Conservation (phyloP, 2,113 vertebrate genomes). For the Desmodus rotundus region DNA sequence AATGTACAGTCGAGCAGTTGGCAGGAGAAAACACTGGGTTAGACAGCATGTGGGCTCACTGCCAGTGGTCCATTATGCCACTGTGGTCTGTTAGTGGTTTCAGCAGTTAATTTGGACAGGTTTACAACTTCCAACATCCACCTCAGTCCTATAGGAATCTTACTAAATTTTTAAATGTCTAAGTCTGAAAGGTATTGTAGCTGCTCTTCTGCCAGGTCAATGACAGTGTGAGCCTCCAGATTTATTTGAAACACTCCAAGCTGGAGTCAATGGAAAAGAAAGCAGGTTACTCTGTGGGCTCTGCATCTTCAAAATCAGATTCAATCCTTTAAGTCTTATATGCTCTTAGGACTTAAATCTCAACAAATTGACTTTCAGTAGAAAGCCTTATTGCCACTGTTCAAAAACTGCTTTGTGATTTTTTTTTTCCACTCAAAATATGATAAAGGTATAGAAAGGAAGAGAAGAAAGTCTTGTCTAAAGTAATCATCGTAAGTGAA, state of each 20-base stretch:
- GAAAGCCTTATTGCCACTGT: background rate
- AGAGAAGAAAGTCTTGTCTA: background rate
- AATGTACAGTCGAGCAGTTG: background rate
- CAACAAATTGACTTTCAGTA: background rate
- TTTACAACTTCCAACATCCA: background rate
- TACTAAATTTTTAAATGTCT: background rate
- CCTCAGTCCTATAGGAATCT: background rate
- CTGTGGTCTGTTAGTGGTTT: background rate
- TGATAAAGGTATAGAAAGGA: background rate
- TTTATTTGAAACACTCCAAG: background rate
- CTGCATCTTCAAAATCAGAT: constrained; percentile 16
- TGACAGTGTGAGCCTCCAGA: background rate
- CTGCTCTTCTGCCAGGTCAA: background rate
- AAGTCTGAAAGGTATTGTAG: background rate
- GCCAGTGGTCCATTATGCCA: background rate
- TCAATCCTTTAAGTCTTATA: background rate
- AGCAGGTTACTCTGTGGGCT: background rate
- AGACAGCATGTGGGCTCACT: background rate
- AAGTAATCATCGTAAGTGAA: background rate
- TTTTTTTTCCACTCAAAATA: background rate
- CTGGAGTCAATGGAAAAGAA: background rate
- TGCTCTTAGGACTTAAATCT: background rate
- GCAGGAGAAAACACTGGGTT: background rate
- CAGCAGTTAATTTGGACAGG: background rate
- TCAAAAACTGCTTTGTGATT: background rate